These are phyloP conservation scores for Drosophila trapezifrons DNA, from an alignment of 1,140 invertebrate species.

Conservation along the genomic window DNA sequence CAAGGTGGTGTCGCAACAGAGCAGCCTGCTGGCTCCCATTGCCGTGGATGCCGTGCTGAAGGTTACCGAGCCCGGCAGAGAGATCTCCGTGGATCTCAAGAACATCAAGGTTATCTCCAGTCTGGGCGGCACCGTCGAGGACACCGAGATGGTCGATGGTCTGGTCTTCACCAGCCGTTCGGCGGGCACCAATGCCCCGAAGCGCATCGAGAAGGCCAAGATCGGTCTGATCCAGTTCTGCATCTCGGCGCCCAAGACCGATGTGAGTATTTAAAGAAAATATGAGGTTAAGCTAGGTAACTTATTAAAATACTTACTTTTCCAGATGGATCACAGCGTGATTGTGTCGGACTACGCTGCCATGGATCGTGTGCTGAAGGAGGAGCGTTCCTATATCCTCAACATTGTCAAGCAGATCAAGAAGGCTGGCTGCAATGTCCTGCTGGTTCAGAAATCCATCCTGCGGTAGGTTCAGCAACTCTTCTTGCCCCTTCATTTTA, in stretches of 20 bases:
- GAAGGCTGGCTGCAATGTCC: constrained; percentile 98
- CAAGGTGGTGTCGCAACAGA: constrained; percentile 99
- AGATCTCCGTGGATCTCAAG: constrained; percentile 88
- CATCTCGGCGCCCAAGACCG: constrained; percentile 99
- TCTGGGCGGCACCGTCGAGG: constrained; percentile 98
- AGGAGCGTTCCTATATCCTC: constrained; percentile 98
- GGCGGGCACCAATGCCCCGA: constrained; percentile 95
- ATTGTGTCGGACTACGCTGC: constrained; percentile 99
- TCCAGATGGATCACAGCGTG: constrained; percentile 98
- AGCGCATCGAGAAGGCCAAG: constrained; percentile 98
- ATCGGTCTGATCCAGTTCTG: constrained; percentile 99
- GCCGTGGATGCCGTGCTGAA: constrained; percentile 98
- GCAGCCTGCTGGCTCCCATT: constrained; percentile 96
- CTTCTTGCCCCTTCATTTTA: background rate
- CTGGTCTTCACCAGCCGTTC: constrained; percentile 96
- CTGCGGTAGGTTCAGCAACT: constrained; percentile 86
- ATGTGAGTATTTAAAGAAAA: constrained; percentile 88
- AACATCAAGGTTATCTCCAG: constrained; percentile 99
- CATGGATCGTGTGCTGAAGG: constrained; percentile 99
- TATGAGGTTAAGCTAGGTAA: background rate
- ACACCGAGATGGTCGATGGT: constrained; percentile 98
- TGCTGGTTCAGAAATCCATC: constrained; percentile 99
- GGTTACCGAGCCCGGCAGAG: constrained; percentile 88
- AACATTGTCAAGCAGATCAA: constrained; percentile 99
- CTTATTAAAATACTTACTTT: background rate